Conservation (phyloP, 2,888 invertebrate species). For the Cistogaster globosa region DNA sequence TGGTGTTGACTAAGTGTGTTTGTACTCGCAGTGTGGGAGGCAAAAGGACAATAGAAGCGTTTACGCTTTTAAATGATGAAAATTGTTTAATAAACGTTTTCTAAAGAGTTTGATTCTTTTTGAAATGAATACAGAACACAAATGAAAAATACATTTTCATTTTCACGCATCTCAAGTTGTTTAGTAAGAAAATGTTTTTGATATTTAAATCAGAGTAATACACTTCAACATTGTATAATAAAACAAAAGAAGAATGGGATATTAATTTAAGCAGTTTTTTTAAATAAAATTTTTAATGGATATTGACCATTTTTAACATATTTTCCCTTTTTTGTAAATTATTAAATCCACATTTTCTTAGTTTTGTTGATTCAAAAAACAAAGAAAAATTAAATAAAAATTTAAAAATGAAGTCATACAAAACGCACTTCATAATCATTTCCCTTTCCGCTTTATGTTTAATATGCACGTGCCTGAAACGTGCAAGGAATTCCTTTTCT, state of each 20-base stretch:
- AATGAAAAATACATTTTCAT: conserved; percentile 52
- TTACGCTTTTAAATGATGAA: conserved; percentile 63
- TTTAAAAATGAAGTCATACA: conserved; percentile 43
- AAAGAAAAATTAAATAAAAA: conserved; percentile 19
- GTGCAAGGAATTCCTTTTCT: conserved; percentile 79
- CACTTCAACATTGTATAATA: background rate
- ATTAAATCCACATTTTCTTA: background rate
- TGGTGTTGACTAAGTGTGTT: background rate
- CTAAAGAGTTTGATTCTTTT: conserved; percentile 65
- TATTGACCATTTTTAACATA: conserved; percentile 32
- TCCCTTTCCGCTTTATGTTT: conserved; percentile 71
- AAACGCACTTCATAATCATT: conserved; percentile 75
- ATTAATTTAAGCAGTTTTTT: background rate
- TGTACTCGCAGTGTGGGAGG: conserved; percentile 3
- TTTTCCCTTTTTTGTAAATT: conserved; percentile 31
- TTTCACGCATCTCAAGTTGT: conserved; percentile 57
- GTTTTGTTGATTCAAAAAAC: conserved; percentile 35
- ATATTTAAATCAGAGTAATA: conserved; percentile 27
- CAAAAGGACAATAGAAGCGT: conserved; percentile 64
- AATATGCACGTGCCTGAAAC: conserved; percentile 79
- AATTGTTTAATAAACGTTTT: conserved; percentile 69
- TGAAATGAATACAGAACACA: conserved; percentile 38
- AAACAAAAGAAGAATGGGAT: background rate
- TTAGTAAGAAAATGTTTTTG: conserved; percentile 8
- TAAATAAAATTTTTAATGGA: background rate